These are phyloP conservation scores for Xiphorhynchus elegans DNA, from an alignment of 2,113 vertebrate species.

Conservation along the genomic window DNA sequence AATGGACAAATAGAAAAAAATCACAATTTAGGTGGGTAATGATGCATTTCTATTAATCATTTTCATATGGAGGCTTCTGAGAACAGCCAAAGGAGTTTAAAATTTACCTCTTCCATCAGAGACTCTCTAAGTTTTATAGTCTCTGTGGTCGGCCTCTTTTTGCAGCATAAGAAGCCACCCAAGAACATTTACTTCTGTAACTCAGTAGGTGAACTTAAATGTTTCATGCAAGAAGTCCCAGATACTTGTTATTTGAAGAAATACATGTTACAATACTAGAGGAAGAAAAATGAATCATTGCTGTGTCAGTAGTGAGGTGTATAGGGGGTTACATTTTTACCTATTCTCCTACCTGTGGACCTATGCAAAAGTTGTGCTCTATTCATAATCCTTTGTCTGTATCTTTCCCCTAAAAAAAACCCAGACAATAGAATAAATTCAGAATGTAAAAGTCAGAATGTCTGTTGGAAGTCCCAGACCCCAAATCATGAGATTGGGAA, in stretches of 20 bases:
- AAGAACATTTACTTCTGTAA: not conserved
- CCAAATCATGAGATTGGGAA: not conserved
- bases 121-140: not conserved
- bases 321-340: not conserved
- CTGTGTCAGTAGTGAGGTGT: not conserved
- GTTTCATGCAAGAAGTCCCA: not conserved
- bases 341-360: not conserved
- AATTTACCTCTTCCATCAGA: not conserved
- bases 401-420: not conserved
- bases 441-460: not conserved
- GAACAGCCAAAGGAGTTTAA: not conserved
- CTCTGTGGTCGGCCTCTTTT: not conserved
- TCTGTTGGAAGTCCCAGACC: not conserved
- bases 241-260: not conserved
- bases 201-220: not conserved
- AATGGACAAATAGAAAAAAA: not conserved
- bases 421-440: not conserved
- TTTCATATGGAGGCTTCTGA: not conserved
- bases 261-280: accelerated
- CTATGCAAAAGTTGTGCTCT: not conserved
- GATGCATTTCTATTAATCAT: not conserved
- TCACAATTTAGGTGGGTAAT: not conserved
- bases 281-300: not conserved
- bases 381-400: not conserved
- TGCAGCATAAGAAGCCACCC: not conserved